Percentiles rank a stretch among this genome's conserved stretches.
Conservation (phyloP, 2,888 invertebrate species). For the Mythimna loreyi region DNA sequence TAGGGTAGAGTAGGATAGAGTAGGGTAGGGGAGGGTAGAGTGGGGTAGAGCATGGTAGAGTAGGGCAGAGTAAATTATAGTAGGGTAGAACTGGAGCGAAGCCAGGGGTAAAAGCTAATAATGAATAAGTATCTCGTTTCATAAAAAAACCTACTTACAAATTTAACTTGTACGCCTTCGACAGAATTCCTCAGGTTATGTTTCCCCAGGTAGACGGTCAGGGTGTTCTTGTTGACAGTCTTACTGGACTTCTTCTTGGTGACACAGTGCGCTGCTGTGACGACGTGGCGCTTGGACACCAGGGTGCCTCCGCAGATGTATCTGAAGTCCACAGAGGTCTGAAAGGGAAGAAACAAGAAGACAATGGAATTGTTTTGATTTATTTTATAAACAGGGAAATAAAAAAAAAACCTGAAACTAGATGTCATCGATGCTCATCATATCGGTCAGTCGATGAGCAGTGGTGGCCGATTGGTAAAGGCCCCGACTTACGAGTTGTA, state of each 20-base stretch:
- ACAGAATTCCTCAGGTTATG: slow-evolving; percentile 83
- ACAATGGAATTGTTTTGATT: not conserved
- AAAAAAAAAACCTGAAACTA: no score
- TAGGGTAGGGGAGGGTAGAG: no score
- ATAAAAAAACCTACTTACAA: slow-evolving; percentile 70
- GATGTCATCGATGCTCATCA: no score
- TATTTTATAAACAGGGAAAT: not conserved
- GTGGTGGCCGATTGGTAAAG: no score
- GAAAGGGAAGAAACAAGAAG: not conserved
- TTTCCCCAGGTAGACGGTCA: slow-evolving; percentile 83
- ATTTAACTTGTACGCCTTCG: slow-evolving; percentile 81
- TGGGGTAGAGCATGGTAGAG: no score
- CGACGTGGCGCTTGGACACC: slow-evolving; percentile 85
- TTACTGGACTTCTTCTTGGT: slow-evolving; percentile 79
- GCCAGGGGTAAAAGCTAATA: no score
- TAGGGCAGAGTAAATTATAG: no score
- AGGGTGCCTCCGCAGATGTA: slow-evolving; percentile 92
- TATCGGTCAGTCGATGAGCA: no score
- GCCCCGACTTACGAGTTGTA: no score
- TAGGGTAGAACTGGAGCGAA: no score
- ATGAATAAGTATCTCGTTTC: no score
- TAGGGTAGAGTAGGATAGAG: no score
- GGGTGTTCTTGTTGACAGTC: slow-evolving; percentile 79
- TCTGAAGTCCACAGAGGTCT: slow-evolving; percentile 78
- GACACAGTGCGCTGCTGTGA: slow-evolving; percentile 92